These are phyloP conservation scores for Damaliscus lunatus DNA, from an alignment of 2,113 vertebrate genomes.

Conservation along the genomic window DNA sequence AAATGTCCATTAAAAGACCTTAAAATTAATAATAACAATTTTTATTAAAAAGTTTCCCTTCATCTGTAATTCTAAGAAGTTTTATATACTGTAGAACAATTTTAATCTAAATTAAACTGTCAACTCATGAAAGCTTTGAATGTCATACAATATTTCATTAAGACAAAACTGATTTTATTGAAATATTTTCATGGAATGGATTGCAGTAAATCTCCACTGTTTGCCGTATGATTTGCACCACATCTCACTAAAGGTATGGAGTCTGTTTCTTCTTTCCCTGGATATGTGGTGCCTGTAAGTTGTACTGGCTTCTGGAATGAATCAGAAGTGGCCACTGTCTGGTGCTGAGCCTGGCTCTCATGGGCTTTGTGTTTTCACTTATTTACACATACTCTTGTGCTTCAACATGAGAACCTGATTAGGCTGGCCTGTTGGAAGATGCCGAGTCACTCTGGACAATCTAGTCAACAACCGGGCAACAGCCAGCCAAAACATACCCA, in stretches of 20 bases:
- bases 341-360: background rate
- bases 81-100: background rate
- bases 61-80: background rate
- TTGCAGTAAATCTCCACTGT: background rate
- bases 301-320: no score
- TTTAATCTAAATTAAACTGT: background rate
- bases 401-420: background rate
- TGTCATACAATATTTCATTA: background rate
- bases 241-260: background rate
- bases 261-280: background rate
- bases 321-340: background rate
- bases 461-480: fast-evolving
- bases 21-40: background rate
- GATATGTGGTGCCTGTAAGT: background rate
- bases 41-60: background rate
- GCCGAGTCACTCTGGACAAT: fast-evolving
- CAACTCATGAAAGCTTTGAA: background rate
- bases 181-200: background rate
- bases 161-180: background rate
- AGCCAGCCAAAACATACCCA: background rate
- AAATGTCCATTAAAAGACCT: background rate
- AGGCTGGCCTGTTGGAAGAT: background rate
- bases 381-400: background rate
- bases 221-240: background rate
- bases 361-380: background rate